phyloP scores from a whole-genome alignment of 2,113 vertebrate species.

The Brevimyrus niger region DNA sequence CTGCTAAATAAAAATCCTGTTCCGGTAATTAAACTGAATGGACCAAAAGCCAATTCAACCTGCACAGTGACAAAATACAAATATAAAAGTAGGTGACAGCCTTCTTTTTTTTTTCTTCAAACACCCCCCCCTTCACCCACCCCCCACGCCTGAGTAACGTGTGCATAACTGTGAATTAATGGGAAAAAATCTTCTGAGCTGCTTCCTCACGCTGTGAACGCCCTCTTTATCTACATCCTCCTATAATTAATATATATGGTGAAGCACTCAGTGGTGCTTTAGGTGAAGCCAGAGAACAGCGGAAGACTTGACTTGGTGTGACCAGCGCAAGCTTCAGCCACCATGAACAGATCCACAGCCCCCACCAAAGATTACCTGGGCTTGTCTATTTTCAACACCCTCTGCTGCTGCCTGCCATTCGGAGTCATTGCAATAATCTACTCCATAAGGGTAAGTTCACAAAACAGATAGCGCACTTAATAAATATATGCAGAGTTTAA shows the following conservation, averaged over 20 bases:
- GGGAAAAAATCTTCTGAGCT: not conserved
- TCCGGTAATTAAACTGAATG: not conserved
- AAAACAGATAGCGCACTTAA: not conserved
- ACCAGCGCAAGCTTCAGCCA: not conserved
- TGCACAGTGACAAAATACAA: not conserved
- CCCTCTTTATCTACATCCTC: not conserved
- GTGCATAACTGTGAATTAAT: not conserved
- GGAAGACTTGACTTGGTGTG: not conserved
- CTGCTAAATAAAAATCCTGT: not conserved
- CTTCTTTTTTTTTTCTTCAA: not conserved
- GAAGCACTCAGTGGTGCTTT: not conserved
- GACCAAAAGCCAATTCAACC: not conserved
- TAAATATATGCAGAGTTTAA: not conserved
- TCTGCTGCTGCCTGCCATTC: not conserved
- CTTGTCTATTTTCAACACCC: not conserved
- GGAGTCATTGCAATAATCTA: not conserved
- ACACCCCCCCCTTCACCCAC: not conserved
- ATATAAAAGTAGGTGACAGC: not conserved
- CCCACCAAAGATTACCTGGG: not conserved
- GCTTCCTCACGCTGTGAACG: not conserved
- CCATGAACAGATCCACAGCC: not conserved
- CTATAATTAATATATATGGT: not conserved
- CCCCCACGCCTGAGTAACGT: not conserved
- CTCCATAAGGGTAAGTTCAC: not conserved
- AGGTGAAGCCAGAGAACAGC: not conserved